Evolutionary conservation across 2,113 vertebrate species (phyloP), one percentile per base, ranked within the genome.

Genomic region (Callorhinus ursinus): DNA sequence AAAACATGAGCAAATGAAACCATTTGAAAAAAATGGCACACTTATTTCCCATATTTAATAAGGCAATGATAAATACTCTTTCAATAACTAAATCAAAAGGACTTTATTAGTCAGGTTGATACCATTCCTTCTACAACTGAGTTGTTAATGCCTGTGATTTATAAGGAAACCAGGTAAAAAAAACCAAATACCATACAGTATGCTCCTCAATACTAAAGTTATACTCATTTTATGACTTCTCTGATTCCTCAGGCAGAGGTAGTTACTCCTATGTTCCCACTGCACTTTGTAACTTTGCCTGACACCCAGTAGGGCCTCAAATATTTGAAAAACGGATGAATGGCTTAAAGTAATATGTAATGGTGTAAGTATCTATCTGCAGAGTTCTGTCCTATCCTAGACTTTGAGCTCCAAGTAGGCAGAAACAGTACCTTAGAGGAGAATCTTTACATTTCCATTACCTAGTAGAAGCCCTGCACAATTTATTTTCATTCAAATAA

Each of bases 1-100:
- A 99, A 99, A 99, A 99, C 99, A 99, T 82, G 98, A 99, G 99
- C 98, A 98, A 99, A 99, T 96, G 98, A 99, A 99, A 99, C 98
- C 99, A 99, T 99, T 99, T 98, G 99, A 99, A 98, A 98, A 97
- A 99, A 99, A 99, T 98, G 99, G 99, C 99, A 99, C 98, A 98
- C 98, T 99, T 99, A 99, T 99, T 98, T 98, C 98, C 98, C 98
- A n/a, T 98, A 99, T 99, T 99, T 99, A 99, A 99, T 99, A 99
- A 99, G 99, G 98, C 98, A 98, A 99, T 99, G 99, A 99, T 99
- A 99, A 99, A 99, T 99, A 99, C 97, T 98, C 98, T 98, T 99
- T 99, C 99, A 99, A 99, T 99, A 99, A 99, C 98, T 99, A 98
- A 99, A 99, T 99, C 99, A 99, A 99, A 99, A 99, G 98, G 97